phyloP scores from a whole-genome alignment of 2,113 vertebrate genomes.

The Lucifuga dentata region DNA sequence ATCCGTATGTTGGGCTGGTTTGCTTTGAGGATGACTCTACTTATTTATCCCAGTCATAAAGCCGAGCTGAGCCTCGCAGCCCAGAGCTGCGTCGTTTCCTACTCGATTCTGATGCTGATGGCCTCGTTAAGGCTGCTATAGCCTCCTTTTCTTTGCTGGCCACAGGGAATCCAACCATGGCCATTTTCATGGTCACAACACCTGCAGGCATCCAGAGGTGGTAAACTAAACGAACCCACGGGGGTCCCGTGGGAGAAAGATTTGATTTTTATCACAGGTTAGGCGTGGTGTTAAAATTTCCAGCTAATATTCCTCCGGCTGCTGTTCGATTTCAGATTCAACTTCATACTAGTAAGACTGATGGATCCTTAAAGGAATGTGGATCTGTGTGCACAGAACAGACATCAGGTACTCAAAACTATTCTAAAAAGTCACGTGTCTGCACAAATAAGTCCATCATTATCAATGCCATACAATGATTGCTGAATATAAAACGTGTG shows the following conservation, averaged over 20 bases:
- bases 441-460: too few relatives aligned
- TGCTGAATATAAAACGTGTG: too few relatives aligned
- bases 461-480: too few relatives aligned
- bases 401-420: too few relatives aligned
- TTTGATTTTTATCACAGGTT: slow-evolving; percentile 63
- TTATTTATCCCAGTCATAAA: slow-evolving; percentile 64
- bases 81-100: slow-evolving; percentile 83
- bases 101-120: slow-evolving; percentile 86
- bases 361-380: too few relatives aligned
- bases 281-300: slow-evolving; percentile 71
- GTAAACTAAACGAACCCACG: slow-evolving; percentile 82
- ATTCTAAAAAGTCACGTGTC: too few relatives aligned
- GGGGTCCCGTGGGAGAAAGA: slow-evolving; percentile 59
- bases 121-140: slow-evolving; percentile 78
- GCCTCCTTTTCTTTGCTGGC: slow-evolving; percentile 67
- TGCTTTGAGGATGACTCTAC: slow-evolving; percentile 75
- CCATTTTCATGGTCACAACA: slow-evolving; percentile 86
- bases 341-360: too few relatives aligned
- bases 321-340: slow-evolving; percentile 21
- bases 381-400: neutral
- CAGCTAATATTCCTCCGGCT: slow-evolving; percentile 37
- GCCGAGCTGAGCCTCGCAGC: slow-evolving; percentile 46
- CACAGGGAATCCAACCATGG: slow-evolving; percentile 74
- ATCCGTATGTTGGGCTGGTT: slow-evolving; percentile 67
- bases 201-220: slow-evolving; percentile 81